Evolutionary conservation across 1,140 invertebrate genomes (phyloP), one percentile per base, ranked within the genome.

Genomic region (Liolophura sinensis): DNA sequence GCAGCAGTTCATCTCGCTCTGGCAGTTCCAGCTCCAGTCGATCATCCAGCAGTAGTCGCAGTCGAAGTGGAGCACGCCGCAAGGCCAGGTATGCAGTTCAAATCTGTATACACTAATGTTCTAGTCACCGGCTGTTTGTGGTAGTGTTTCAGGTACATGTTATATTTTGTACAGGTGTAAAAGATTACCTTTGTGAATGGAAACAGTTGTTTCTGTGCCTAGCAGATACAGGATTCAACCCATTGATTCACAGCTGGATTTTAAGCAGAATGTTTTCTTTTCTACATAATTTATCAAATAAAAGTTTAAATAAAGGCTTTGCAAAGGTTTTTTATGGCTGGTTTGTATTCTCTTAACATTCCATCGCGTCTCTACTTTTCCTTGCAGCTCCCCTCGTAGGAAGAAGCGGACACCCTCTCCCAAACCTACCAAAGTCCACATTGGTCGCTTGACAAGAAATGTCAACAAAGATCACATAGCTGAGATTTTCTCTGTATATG

Each of bases 401-500:
- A 79, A 78, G 64, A 51, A 65, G 48, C 65, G 74, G 55, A 79
- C 74, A 61, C 79, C 78, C 58, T 74, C 78, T n/a, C 78, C 79
- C 5, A 77, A 77, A 67, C 77, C 78, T 25, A 72, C 73, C 27
- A 93, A 97, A 81, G 96, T 97, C 76, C 95, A 98, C 80, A 91
- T 99, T 70, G 95, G 94, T 1, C 89, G 92, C 24, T 82, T 98
- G 40, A 97, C 95, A 0, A 86, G 94, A 31, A 98, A 98, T 84
- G 93, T 98, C 0, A 94, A 91, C 59, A 82, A 94, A 75, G 85
- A 98, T 16, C 97, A 99, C 82, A 89, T 99, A 22, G 84, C 90
- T 70, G 97, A 99, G 85, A 99, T 99, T 72, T 99, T 99, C 82
- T 90, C 92, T 9, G 90, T 90, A 25, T 99, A 96, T 85, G 97